Conservation (phyloP, 2,797 vertebrate genomes). For the Urosaurus nigricauda region DNA sequence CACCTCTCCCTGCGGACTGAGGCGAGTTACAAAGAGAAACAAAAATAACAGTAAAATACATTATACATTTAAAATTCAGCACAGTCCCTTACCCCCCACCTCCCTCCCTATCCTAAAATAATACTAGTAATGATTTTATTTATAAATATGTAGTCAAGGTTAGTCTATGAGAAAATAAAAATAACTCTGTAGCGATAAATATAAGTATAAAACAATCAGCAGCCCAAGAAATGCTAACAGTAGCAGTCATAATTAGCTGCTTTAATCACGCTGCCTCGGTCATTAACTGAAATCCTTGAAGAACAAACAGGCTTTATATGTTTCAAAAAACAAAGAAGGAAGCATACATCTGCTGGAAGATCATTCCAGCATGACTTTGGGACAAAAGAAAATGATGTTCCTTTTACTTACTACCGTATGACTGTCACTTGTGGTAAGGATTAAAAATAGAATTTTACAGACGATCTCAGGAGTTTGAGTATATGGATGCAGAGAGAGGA, state of each 20-base stretch:
- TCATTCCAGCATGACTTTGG: not conserved
- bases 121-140: no score
- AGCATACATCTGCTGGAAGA: not conserved
- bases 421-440: not conserved
- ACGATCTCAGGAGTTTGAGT: not conserved
- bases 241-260: constrained; percentile 1
- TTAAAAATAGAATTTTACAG: not conserved
- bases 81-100: no score
- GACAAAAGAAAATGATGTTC: not conserved
- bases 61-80: no score
- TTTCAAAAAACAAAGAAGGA: not conserved
- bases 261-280: not conserved
- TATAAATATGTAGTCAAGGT: constrained; percentile 7
- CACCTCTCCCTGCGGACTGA: no score
- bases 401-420: not conserved
- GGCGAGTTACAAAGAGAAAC: no score
- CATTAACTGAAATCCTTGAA: constrained; percentile 10
- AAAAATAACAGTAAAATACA: no score
- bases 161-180: constrained; percentile 12
- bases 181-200: constrained; percentile 3
- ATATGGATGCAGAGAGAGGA: not conserved
- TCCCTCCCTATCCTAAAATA: no score
- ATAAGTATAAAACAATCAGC: not conserved
- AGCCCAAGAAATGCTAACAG: not conserved
- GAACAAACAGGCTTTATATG: not conserved